phyloP scores from a whole-genome alignment of 2,797 vertebrate genomes.

The Geotrypetes seraphini region DNA sequence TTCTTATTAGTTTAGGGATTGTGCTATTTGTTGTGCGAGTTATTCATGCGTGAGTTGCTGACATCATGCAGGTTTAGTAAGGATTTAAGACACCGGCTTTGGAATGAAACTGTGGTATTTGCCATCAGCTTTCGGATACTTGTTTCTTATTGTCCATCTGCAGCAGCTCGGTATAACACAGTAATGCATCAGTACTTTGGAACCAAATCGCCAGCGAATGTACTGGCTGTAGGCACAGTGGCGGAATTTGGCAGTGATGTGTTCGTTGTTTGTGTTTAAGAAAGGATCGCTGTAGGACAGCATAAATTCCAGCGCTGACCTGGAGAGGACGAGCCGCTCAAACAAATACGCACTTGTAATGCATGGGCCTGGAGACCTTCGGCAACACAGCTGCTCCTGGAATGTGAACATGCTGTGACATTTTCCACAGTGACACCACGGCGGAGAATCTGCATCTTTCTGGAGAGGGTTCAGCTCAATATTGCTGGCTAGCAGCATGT shows the following conservation, averaged over 20 bases:
- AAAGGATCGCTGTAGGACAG: constrained; percentile 64
- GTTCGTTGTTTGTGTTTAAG: neutral
- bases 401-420: constrained; percentile 23
- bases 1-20: too few relatives aligned
- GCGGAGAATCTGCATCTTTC: neutral
- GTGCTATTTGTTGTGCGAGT: too few relatives aligned
- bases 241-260: constrained; percentile 23
- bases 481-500: constrained; percentile 1
- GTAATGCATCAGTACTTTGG: constrained; percentile 23
- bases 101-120: constrained; percentile 52
- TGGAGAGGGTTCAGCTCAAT: rapidly evolving
- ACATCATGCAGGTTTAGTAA: neutral
- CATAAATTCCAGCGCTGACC: constrained; percentile 37
- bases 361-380: constrained; percentile 43
- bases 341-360: constrained; percentile 54
- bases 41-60: too few relatives aligned
- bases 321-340: constrained; percentile 45
- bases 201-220: constrained; percentile 62
- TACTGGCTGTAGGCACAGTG: constrained; percentile 62
- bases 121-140: constrained; percentile 44
- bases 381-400: constrained; percentile 70
- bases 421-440: constrained; percentile 56
- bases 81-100: too few relatives aligned
- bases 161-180: constrained; percentile 68
- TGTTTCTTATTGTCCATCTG: constrained; percentile 47